Evolutionary conservation across 1,140 invertebrate species (phyloP).

Genomic region (Bombus haemorrhoidalis): DNA sequence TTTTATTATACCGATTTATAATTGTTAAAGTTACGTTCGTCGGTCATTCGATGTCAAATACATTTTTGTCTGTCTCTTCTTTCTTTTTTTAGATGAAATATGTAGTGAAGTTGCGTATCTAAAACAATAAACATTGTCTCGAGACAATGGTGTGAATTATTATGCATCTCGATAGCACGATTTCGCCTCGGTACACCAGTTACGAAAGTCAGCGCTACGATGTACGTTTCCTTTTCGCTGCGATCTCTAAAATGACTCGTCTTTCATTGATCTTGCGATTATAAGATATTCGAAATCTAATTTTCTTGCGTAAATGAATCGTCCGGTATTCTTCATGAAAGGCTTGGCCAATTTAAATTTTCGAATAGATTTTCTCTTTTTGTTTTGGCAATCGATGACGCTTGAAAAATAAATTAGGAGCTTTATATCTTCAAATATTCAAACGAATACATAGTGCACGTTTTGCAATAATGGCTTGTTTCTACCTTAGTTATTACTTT

Average conservation of each 20-base stretch:
- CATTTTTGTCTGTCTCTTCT: background rate
- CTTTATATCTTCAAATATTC: too few species aligned
- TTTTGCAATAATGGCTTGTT: too few species aligned
- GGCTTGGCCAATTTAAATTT: background rate
- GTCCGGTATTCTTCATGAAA: background rate
- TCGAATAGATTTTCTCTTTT: background rate
- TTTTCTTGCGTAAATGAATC: background rate
- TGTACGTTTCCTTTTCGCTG: conserved; percentile 47
- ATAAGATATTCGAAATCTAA: background rate
- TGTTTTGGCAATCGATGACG: background rate
- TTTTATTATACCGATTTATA: background rate
- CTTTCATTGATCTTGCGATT: conserved; percentile 25
- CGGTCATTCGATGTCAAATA: background rate
- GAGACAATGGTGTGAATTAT: conserved; percentile 71
- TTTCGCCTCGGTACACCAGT: conserved; percentile 45
- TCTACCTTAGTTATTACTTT: background rate
- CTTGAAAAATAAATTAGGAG: background rate
- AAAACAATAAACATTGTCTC: conserved; percentile 73
- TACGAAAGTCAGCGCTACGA: conserved; percentile 50
- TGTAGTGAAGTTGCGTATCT: conserved; percentile 27
- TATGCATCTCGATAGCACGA: conserved; percentile 62
- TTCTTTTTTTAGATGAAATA: conserved; percentile 13
- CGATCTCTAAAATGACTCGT: conserved; percentile 30
- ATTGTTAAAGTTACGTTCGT: background rate
- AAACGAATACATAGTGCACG: too few species aligned